Evolutionary conservation across 2,797 vertebrate species (phyloP), one percentile per base, ranked within the genome.

Genomic region (Coregonus ussuriensis): DNA sequence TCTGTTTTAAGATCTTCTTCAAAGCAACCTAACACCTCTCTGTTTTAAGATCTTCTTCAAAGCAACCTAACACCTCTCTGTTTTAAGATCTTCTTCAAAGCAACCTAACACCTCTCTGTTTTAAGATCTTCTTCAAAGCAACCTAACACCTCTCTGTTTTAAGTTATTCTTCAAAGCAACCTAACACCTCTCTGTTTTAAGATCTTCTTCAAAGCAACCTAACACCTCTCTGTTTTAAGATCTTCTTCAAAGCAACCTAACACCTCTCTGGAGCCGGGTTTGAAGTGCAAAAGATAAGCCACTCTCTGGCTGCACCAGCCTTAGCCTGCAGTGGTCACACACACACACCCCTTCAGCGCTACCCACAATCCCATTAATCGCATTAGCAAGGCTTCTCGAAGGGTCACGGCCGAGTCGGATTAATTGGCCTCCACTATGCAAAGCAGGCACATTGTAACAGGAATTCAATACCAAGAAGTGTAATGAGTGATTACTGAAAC

Each of bases 391-490:
- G 65, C 74, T 75, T 81, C 89, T 92, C 86, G 81, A 78, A 90
- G 85, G 82, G 80, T 87, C 86, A 76, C 75, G 85, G 91, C 87
- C 91, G 84, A 89, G 82, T 88, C 90, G 90, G 89, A 94, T 93
- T 94, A 93, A 95, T 94, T 91, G 92, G 87, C 83, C 87, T 82
- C 69, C 78, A 80, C 89, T 89, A 93, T 93, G 92, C 92, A 95
- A 93, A 93, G 90, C 88, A 84, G 89, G 83, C 82, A 85, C 80
- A 86, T 77, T 90, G 88, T 87, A 91, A 88, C 90, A 90, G 86
- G 77, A 92, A 91, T 89, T 89, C 93, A 92, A 94, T 94, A 90
- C 75, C 31, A 78, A 87, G 81, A 81, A 87, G 81, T 82, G 82
- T 89, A 92, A 93, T 93, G 91, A 92, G 86, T 91, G 89, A 93